Base-by-base conservation (phyloP, 2,113 vertebrate genomes). In the Gopherus flavomarginatus region DNA sequence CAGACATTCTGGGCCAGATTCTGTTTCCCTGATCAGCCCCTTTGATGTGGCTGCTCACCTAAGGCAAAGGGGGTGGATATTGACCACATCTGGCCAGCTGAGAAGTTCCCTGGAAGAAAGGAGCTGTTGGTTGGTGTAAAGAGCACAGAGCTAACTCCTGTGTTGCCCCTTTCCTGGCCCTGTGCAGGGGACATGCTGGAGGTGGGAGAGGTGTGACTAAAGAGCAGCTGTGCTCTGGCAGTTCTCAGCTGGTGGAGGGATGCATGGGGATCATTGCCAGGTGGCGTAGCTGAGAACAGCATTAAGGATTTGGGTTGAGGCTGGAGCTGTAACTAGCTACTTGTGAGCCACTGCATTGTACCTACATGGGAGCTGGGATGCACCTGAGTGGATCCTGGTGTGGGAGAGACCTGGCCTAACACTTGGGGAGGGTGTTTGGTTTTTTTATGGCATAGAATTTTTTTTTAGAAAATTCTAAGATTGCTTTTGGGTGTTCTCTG, bases 101-200 rank as follows among this genome's bases (percentile, higher is more conserved):
- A 97, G 81, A 93, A 65, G 54, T 14, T 91, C 95, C 89, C 88
- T 75, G 81, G 86, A 9, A 92, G 94, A 95, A 87, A 95, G 93
- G 90, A 94, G 92, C n/a, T 92, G 79, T 96, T 92, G 22, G 93
- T 81, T 87, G 84, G 82, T 93, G 96, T 92, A 54, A 97, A 96
- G 93, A 59, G 38, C 96, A 49, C 87, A 94, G 92, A 95, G 89
- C 93, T 96, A 94, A 92, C 97, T 97, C 95, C 94, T 96, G 38
- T 42, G 96, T 86, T 0, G 31, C 79, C 80, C 47, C 87, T 44
- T 81, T 96, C 19, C 65, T 75, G 44, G 88, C 86, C 77, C 42
- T 3, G 38, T 56, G 31, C 31, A 38, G 49, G 77, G 78, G 81
- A 8, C 1, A 4, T 49, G 62, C 1, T 1, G 83, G 75, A 85